phyloP scores from a whole-genome alignment of 2,888 invertebrate genomes.

The Cephus sareptanus region DNA sequence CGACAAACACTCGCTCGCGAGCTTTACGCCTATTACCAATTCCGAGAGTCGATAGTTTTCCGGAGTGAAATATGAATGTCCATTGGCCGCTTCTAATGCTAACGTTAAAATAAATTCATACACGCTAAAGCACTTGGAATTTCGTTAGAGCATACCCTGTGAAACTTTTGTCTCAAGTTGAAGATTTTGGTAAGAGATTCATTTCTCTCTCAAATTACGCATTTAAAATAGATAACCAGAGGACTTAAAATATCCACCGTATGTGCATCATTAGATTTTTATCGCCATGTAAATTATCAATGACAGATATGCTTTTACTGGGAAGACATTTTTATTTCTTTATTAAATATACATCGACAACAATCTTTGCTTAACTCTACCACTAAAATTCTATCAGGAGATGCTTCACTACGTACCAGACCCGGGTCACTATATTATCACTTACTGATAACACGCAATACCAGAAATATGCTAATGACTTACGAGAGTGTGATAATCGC shows the following conservation, averaged over 20 bases:
- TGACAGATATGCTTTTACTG: background rate
- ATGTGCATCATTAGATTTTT: background rate
- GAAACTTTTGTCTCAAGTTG: background rate
- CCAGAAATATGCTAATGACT: slow-evolving; percentile 2
- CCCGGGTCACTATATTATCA: slow-evolving; percentile 20
- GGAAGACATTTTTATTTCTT: background rate
- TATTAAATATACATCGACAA: background rate
- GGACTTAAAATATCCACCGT: background rate
- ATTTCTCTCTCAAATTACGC: background rate
- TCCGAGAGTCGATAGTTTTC: background rate
- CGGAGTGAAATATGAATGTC: background rate
- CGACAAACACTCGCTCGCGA: background rate
- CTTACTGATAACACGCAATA: slow-evolving; percentile 14
- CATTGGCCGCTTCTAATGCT: background rate
- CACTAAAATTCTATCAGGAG: background rate
- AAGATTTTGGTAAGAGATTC: background rate
- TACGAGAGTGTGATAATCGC: background rate
- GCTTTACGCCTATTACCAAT: background rate
- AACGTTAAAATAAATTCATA: background rate
- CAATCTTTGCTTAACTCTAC: background rate
- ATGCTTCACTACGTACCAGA: slow-evolving; percentile 5
- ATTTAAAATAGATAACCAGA: background rate
- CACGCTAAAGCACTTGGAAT: background rate
- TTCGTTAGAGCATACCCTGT: background rate
- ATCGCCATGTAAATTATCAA: background rate